phyloP scores from a whole-genome alignment of 1,140 invertebrate genomes.

The Achatina immaculata region DNA sequence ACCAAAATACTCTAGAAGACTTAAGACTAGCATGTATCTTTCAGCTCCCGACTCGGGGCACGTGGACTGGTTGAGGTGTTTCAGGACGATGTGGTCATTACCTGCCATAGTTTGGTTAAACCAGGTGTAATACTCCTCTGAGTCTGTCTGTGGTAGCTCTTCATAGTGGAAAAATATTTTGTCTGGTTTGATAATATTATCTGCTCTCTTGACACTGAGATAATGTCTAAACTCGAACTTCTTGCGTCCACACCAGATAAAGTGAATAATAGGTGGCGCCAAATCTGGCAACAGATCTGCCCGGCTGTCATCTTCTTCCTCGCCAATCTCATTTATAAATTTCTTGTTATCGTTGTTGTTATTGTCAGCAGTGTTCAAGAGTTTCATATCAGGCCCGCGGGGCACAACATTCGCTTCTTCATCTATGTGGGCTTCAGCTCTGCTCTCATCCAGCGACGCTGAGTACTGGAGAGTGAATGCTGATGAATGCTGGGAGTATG shows the following conservation, averaged over 20 bases:
- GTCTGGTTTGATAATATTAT: conserved; percentile 43
- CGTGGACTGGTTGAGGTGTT: conserved; percentile 38
- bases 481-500: conserved; percentile 36
- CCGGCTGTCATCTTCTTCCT: conserved; percentile 32
- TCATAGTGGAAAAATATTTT: conserved; percentile 49
- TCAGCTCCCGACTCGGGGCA: conserved; percentile 41
- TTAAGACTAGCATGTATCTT: conserved; percentile 42
- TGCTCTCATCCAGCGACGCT: conserved; percentile 2
- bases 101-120: conserved; percentile 45
- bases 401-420: not conserved
- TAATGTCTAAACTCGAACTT: conserved; percentile 46
- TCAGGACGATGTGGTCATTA: conserved; percentile 41
- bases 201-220: conserved; percentile 43
- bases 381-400: conserved; percentile 31
- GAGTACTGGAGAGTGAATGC: not conserved
- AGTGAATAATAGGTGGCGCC: conserved; percentile 45
- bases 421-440: not conserved
- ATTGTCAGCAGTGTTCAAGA: not conserved
- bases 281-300: conserved; percentile 45
- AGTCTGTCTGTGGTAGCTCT: conserved; percentile 37
- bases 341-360: not conserved
- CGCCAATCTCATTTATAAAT: not conserved
- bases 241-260: conserved; percentile 42
- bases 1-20: conserved; percentile 45
- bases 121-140: conserved; percentile 45